These are phyloP conservation scores for Thinocorus orbignyianus DNA, from an alignment of 2,113 vertebrate species.

Conservation along the genomic window DNA sequence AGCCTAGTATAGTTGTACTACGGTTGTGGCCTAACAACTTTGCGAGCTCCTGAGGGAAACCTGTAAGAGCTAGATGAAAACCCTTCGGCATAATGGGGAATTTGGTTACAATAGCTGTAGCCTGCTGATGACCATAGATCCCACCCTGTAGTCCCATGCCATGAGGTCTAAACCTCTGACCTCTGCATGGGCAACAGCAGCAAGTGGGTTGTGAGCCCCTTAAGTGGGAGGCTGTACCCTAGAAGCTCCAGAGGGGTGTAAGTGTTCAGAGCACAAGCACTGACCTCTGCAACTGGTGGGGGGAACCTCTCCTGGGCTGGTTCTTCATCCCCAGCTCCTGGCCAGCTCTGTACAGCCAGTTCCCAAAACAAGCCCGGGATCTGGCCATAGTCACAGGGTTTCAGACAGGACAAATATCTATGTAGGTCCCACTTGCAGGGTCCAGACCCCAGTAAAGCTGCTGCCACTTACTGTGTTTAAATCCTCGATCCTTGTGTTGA, in stretches of 20 bases:
- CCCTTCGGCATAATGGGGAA: neutral
- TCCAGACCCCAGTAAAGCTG: neutral
- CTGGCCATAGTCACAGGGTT: neutral
- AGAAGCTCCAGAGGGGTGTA: neutral
- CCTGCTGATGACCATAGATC: neutral
- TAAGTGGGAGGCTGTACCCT: too few relatives aligned
- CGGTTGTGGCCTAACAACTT: neutral
- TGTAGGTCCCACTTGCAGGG: neutral
- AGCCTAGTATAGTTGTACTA: neutral
- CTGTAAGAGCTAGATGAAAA: neutral
- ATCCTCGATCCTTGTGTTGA: slow-evolving; percentile 80
- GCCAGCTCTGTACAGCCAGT: neutral
- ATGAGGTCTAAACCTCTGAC: neutral
- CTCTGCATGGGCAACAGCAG: neutral
- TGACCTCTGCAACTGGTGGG: fast-evolving
- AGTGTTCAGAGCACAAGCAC: neutral
- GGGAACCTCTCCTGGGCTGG: neutral
- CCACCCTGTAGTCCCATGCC: neutral
- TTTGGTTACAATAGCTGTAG: neutral
- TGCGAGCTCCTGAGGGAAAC: neutral
- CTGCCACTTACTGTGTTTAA: slow-evolving; percentile 73
- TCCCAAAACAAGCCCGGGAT: neutral
- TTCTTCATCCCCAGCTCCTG: neutral
- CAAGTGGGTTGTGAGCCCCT: neutral
- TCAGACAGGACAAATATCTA: neutral